A percentile compares a stretch with the other conserved stretches of the same genome.
These are phyloP conservation scores for Rosalia funebris DNA, from an alignment of 2,888 invertebrate genomes.

Conservation along the genomic window DNA sequence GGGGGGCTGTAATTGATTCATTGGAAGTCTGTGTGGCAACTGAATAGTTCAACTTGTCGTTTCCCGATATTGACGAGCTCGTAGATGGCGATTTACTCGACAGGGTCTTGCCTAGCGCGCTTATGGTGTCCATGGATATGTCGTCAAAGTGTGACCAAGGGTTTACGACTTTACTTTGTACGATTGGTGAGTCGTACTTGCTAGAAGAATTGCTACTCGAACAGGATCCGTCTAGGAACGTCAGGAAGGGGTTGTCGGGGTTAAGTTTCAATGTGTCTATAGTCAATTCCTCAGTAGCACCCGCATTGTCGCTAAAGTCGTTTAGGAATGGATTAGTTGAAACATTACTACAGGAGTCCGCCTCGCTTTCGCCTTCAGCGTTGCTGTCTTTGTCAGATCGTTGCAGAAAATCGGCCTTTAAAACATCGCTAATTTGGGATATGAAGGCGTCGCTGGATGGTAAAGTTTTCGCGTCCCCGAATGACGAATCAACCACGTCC, in stretches of 20 bases:
- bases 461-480: neutral
- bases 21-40: neutral
- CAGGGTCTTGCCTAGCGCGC: neutral
- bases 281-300: neutral
- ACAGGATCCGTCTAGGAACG: neutral
- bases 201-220: constrained; percentile 24
- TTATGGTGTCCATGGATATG: neutral
- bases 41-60: neutral
- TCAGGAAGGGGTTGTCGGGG: constrained; percentile 34
- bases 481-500: neutral
- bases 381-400: neutral
- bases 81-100: neutral
- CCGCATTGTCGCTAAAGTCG: neutral
- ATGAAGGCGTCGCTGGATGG: neutral
- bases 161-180: neutral
- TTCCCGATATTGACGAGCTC: neutral
- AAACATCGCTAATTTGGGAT: neutral
- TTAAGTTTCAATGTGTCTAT: constrained; percentile 10
- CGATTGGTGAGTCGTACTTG: constrained; percentile 8
- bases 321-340: constrained; percentile 16
- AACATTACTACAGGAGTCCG: neutral
- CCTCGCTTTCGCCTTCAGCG: neutral
- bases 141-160: constrained; percentile 9
- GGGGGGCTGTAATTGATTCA: neutral
- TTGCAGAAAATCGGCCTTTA: neutral